Evolutionary conservation across 2,888 invertebrate genomes (phyloP), one percentile per base, ranked within the genome.

Genomic region (Aphrophora alni): DNA sequence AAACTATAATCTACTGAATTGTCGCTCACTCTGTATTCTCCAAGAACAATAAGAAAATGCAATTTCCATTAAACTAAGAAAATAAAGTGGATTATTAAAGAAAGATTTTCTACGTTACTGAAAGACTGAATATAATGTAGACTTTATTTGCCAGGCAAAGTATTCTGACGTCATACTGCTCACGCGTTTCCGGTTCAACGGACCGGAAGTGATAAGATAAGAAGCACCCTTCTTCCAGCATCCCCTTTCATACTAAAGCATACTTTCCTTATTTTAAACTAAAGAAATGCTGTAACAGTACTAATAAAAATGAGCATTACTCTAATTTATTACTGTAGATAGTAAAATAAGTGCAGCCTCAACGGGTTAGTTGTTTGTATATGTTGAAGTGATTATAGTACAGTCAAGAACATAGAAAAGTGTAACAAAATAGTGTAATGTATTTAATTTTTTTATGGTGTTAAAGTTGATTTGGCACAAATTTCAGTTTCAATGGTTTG

Each of bases 151-250:
- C 59, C 4, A 59, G 59, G 59, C 59, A 59, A 44, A 44, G 44
- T 44, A 7, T n/a, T n/a, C n/a, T 21, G 59, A 59, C 59, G 59
- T 59, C 59, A 59, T 21, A 59, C 59, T n/a, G n/a, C 59, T 59
- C 59, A 59, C 59, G 59, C 59, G 59, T 59, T 59, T 59, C 59
- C 59, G 59, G 59, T 59, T 59, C 59, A 59, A 59, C 59, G 14
- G 59, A 59, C 59, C 59, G 59, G 59, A 59, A 59, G 59, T 59
- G 59, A 59, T 59, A 59, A 59, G 59, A 59, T 59, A 59, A 59
- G 59, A 59, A 21, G 21, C 59, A 59, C 59, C 59, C 59, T 59
- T 59, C 59, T 59, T 59, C 21, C 59, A 59, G 59, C 59, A 59
- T 59, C 59, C n/a, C 59, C 33, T 8, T 33, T 33, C 5, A 33